A percentile compares a stretch with the other conserved stretches of the same genome.
These are phyloP conservation scores for Monarcha castaneiventris DNA, from an alignment of 2,113 vertebrate genomes.

Conservation along the genomic window DNA sequence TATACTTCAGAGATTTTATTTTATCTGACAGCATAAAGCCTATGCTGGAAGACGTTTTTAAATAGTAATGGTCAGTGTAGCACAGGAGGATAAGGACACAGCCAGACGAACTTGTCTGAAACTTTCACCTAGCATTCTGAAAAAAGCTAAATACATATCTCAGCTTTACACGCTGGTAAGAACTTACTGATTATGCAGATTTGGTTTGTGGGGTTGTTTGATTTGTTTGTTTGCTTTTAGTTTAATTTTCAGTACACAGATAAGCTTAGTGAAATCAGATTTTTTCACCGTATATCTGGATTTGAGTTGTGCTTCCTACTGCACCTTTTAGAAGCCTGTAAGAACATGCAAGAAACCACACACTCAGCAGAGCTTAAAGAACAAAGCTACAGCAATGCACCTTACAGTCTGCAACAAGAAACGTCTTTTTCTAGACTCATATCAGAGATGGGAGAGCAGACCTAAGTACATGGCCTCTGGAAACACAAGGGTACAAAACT, in stretches of 20 bases:
- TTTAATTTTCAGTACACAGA: neutral
- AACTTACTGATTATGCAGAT: neutral
- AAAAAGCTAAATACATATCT: neutral
- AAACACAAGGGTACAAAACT: neutral
- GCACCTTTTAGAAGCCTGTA: neutral
- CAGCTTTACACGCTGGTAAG: neutral
- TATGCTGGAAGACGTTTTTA: neutral
- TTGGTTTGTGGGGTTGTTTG: neutral
- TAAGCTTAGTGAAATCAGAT: neutral
- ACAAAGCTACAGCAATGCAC: neutral
- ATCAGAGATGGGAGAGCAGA: neutral
- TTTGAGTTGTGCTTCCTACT: neutral
- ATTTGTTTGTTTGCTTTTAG: neutral
- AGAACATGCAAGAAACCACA: neutral
- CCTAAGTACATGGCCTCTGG: too few relatives aligned
- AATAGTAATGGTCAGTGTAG: neutral
- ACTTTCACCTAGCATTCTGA: neutral
- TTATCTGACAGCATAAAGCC: neutral
- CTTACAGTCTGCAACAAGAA: neutral
- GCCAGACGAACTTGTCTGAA: neutral
- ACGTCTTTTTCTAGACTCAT: neutral
- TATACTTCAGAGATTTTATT: neutral
- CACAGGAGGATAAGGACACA: neutral
- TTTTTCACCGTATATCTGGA: neutral
- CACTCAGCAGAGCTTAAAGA: neutral